phyloP scores from a whole-genome alignment of 2,113 vertebrate species.

The Menidia beryllina region DNA sequence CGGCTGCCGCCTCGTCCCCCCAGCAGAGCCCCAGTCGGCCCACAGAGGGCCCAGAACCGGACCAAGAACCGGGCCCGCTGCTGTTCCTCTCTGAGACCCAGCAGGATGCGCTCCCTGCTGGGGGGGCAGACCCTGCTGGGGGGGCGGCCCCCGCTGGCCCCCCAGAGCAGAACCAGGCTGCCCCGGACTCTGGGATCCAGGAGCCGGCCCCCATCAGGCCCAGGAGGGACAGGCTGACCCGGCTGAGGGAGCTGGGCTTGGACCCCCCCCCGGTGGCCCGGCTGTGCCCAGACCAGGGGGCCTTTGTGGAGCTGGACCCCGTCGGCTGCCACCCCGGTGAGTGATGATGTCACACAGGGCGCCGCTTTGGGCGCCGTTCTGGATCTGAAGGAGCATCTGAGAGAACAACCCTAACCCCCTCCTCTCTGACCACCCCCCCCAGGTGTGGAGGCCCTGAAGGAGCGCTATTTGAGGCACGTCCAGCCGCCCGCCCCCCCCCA shows the following conservation, averaged over 20 bases:
- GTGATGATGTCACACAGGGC: not conserved
- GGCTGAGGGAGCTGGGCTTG: constrained; percentile 89
- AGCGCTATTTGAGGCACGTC: constrained; percentile 91
- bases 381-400: too few relatives aligned
- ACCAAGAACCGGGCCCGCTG: constrained; percentile 54
- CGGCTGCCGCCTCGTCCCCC: constrained; percentile 61
- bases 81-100: constrained; percentile 74
- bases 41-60: not conserved
- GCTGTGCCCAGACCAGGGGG: constrained; percentile 84
- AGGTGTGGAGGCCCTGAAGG: constrained; percentile 92
- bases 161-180: not conserved
- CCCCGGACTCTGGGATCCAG: constrained; percentile 5
- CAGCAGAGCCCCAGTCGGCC: constrained; percentile 37
- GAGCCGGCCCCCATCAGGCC: constrained; percentile 60
- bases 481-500: constrained; percentile 71
- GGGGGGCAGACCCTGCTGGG: not conserved
- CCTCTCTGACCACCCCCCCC: too few relatives aligned
- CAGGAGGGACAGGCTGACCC: constrained; percentile 85
- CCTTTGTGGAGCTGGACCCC: constrained; percentile 90
- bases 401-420: not conserved
- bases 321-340: constrained; percentile 87
- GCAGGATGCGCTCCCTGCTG: constrained; percentile 33
- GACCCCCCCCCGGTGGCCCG: constrained; percentile 88
- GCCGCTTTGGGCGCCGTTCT: too few relatives aligned
- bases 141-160: not conserved